A percentile compares a stretch with the other conserved stretches of the same genome.
These are phyloP conservation scores for Dichetophora obliterata DNA, from an alignment of 2,888 invertebrate species.

Conservation along the genomic window DNA sequence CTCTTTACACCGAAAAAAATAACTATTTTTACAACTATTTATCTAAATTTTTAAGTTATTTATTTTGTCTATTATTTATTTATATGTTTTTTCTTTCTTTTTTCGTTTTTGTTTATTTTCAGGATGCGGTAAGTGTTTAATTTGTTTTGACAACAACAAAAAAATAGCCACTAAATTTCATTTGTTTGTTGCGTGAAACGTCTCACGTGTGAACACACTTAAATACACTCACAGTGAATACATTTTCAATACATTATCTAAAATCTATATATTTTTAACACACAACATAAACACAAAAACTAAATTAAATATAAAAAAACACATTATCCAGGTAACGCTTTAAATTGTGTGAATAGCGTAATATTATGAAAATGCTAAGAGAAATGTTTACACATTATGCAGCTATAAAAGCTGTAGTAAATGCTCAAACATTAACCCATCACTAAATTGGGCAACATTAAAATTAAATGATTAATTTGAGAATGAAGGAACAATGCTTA, in stretches of 20 bases:
- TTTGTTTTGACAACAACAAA: conserved; percentile 36
- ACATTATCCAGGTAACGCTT: no score
- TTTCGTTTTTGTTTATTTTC: conserved; percentile 67
- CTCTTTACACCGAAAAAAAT: conserved; percentile 36
- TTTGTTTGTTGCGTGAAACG: background rate
- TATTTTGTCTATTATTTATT: conserved; percentile 53
- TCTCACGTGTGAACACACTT: background rate
- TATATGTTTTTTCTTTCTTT: conserved; percentile 51
- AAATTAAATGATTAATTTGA: no score
- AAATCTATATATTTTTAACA: no score
- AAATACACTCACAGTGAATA: background rate
- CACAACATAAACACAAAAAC: background rate
- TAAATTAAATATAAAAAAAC: background rate
- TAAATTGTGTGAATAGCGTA: no score
- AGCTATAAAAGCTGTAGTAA: no score
- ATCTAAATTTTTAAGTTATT: conserved; percentile 54
- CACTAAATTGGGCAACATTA: no score
- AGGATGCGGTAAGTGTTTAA: conserved; percentile 69
- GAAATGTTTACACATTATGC: no score
- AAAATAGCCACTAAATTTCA: background rate
- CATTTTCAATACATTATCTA: no score
- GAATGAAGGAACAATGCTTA: no score
- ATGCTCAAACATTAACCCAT: no score
- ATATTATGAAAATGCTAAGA: no score
- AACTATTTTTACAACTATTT: conserved; percentile 30